Evolutionary conservation across 1,140 invertebrate species (phyloP).

Genomic region (Lamellibrachia luymesi): DNA sequence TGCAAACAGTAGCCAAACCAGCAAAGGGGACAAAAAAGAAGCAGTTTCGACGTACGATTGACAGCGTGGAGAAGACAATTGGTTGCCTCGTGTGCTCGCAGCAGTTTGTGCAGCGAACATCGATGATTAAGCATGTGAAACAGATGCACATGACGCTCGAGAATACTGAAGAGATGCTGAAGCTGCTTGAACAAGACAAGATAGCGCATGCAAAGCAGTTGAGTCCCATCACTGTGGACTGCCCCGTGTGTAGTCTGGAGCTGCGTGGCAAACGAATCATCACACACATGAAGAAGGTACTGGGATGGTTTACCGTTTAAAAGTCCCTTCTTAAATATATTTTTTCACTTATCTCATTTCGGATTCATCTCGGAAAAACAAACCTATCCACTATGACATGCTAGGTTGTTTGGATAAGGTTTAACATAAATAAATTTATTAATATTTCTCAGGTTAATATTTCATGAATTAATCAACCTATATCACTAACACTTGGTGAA

Average conservation of each 20-base stretch:
- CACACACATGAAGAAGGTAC: neutral
- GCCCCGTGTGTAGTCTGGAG: neutral
- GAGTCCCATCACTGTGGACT: neutral
- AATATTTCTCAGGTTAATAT: no score
- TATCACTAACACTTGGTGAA: no score
- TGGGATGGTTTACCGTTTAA: no score
- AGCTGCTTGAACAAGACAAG: neutral
- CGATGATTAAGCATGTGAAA: neutral
- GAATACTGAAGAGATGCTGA: neutral
- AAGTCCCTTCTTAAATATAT: no score
- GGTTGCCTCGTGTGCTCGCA: neutral
- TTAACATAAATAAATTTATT: no score
- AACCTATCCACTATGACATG: no score
- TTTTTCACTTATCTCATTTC: no score
- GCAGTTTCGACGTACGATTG: neutral
- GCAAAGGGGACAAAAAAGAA: neutral
- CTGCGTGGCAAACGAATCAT: neutral
- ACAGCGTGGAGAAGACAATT: neutral
- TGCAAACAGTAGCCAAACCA: neutral
- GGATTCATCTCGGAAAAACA: no score
- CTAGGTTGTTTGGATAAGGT: no score
- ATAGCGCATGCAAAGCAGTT: neutral
- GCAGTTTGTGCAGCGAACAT: neutral
- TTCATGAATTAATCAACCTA: no score
- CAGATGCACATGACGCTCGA: neutral